Conservation (phyloP, 2,888 invertebrate genomes). For the Hirtodrosophila histrioides region DNA sequence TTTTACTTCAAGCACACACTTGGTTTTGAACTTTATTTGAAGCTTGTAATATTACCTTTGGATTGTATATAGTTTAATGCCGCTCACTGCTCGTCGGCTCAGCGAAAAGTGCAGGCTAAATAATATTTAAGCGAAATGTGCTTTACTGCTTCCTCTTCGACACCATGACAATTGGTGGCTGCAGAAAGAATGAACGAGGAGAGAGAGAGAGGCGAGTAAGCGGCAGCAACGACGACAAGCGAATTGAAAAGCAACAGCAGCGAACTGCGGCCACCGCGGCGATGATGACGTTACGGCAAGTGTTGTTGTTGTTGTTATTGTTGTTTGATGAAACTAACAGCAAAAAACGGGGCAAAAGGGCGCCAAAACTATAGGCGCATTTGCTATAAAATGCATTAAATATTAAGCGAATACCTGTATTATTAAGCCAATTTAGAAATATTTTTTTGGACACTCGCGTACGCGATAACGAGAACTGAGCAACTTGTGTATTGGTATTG, state of each 20-base stretch:
- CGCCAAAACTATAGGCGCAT: conserved; percentile 24
- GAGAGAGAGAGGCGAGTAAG: conserved; percentile 39
- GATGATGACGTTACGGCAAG: conserved; percentile 57
- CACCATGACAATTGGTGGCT: conserved; percentile 74
- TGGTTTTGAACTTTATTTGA: conserved; percentile 50
- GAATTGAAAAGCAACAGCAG: conserved; percentile 78
- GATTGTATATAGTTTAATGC: conserved; percentile 42
- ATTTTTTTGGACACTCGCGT: conserved; percentile 35
- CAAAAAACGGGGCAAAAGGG: conserved; percentile 24
- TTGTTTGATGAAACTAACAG: conserved; percentile 16
- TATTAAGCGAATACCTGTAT: conserved; percentile 14
- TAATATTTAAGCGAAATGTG: conserved; percentile 66
- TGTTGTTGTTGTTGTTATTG: conserved; percentile 36
- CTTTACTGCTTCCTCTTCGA: conserved; percentile 67
- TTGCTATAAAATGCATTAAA: conserved; percentile 9
- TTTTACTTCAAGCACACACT: conserved; percentile 50
- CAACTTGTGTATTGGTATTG: conserved; percentile 51
- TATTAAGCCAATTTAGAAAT: conserved; percentile 6
- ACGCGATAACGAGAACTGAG: conserved; percentile 55
- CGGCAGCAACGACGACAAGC: conserved; percentile 52
- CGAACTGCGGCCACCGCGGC: conserved; percentile 54
- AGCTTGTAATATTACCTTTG: conserved; percentile 57
- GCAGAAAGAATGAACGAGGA: conserved; percentile 73
- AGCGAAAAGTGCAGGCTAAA: conserved; percentile 46
- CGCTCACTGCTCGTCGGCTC: conserved; percentile 32